Base-by-base conservation (phyloP, 2,797 vertebrate genomes). In the Octomys mimax region DNA sequence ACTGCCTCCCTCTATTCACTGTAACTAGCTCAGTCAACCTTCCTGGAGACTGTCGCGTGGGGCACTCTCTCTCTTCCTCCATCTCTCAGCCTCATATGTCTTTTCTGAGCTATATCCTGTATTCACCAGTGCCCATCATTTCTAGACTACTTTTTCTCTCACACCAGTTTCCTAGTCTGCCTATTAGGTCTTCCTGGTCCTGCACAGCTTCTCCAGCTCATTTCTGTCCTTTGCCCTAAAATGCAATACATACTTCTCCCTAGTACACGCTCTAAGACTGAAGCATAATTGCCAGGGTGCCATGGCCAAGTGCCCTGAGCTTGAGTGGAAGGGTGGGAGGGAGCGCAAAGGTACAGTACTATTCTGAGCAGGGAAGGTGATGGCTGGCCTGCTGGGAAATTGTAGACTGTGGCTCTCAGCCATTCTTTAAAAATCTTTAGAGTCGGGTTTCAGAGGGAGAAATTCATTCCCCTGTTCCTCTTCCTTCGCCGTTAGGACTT, bases 371-470 rank as follows among this genome's bases (percentile, higher is more conserved):
- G 62, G 81, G 52, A 18, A 66, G n/a, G 82, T 85, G 49, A 89
- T n/a, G 24, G 57, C 81, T 54, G 28, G 22, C 62, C 87, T 93
- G 36, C 79, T 79, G 21, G 59, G 91, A 96, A 86, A 49, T 59
- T n/a, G 49, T 80, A 54, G n/a, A 64, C 81, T 89, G 0, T 42
- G 83, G 71, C 80, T 92, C 31, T 89, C 68, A 85, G 52, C 84
- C 88, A n/a, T 91, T 84, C 33, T 87, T 78, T 19, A 49, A 9
- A 42, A 49, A 11, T 49, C 68, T 92, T 93, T 86, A 54, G 39
- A 62, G 49, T 57, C 83, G 33, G 73, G 73, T 59, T 88, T 4
- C 59, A 54, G 68, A 7, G 36, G 52, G 33, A 87, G 54, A 91
- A 78, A 66, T 86, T 68, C 59, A 66, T 57, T 82, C 39, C 61